These are phyloP conservation scores for Percina caprodes DNA, from an alignment of 2,113 vertebrate species.

Conservation along the genomic window DNA sequence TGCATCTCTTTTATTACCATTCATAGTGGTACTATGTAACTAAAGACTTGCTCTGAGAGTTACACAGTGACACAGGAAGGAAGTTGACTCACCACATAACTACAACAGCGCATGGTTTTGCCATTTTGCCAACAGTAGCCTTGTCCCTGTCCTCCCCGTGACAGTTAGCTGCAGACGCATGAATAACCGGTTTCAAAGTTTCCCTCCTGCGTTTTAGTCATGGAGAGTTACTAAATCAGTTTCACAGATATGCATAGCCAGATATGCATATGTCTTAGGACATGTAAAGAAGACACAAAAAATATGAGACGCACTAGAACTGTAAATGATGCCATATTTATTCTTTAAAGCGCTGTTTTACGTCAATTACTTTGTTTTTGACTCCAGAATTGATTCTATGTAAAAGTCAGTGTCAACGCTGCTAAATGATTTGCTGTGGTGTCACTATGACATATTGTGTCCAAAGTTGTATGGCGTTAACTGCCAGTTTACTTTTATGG, in stretches of 20 bases:
- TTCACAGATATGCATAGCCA: slow-evolving; percentile 1
- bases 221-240: slow-evolving; percentile 16
- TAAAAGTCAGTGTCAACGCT: neutral
- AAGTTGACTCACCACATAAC: slow-evolving; percentile 48
- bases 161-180: neutral
- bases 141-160: neutral
- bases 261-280: neutral
- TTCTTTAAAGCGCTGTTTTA: slow-evolving; percentile 8
- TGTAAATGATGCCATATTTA: neutral
- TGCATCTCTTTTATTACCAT: neutral
- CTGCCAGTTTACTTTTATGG: neutral
- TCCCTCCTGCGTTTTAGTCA: neutral
- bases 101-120: neutral
- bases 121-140: neutral
- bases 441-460: neutral
- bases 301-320: neutral
- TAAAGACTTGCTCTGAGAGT: neutral
- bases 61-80: slow-evolving; percentile 59
- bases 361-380: neutral
- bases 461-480: neutral
- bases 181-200: slow-evolving; percentile 20
- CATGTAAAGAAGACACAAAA: neutral
- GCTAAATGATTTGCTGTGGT: slow-evolving; percentile 6
- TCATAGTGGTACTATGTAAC: neutral
- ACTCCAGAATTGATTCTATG: neutral